These are phyloP conservation scores for Eulemur rufifrons DNA, from an alignment of 2,113 vertebrate species.

Conservation along the genomic window DNA sequence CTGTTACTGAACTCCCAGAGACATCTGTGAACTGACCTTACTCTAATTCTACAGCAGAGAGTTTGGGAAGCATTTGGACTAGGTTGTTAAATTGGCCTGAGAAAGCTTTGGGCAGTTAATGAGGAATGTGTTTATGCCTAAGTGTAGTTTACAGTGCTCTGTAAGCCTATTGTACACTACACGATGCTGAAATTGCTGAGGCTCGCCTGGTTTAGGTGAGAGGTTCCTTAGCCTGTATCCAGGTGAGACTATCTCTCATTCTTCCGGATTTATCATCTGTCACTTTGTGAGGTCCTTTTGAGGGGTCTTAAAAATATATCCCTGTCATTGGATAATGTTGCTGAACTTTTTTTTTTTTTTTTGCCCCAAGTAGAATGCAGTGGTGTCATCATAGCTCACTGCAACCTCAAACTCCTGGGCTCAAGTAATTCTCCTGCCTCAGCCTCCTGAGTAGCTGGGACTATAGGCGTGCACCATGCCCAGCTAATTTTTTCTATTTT, in stretches of 20 bases:
- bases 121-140: not conserved
- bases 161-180: not conserved
- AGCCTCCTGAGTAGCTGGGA: no score
- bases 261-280: not conserved
- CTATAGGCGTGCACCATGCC: no score
- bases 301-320: not conserved
- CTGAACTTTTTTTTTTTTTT: not conserved
- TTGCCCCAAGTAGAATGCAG: no score
- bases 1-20: not conserved
- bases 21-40: not conserved
- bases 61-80: not conserved
- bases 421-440: no score
- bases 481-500: no score
- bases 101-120: not conserved
- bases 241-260: not conserved
- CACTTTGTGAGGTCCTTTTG: not conserved
- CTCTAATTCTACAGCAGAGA: not conserved
- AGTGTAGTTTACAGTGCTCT: not conserved
- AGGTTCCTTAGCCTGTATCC: no score
- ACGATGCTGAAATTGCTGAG: not conserved
- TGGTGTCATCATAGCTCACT: no score
- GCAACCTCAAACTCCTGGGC: no score
- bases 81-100: not conserved
- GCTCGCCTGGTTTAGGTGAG: not conserved
- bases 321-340: not conserved